Evolutionary conservation across 2,113 vertebrate species (phyloP).

Genomic region (Gasterosteus aculeatus): DNA sequence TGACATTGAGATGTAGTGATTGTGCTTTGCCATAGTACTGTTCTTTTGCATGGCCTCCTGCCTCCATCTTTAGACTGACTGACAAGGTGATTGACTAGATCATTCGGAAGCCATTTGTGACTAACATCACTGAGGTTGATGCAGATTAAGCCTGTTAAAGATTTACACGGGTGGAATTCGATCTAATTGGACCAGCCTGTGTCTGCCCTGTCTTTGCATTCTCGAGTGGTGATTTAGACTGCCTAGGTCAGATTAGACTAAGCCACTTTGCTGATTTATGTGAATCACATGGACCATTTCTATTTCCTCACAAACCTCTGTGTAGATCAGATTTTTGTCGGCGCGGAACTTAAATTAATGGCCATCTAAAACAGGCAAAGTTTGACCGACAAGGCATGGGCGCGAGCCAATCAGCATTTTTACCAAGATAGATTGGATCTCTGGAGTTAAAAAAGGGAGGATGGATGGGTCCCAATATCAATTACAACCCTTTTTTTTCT

Average conservation of each 20-base stretch:
- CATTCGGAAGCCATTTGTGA: constrained; percentile 68
- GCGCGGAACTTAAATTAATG: constrained; percentile 80
- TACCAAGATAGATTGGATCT: constrained; percentile 82
- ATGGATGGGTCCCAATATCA: constrained; percentile 82
- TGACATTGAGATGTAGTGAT: constrained; percentile 12
- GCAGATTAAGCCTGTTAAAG: constrained; percentile 73
- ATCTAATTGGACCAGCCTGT: constrained; percentile 59
- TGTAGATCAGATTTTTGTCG: constrained; percentile 81
- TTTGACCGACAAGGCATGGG: constrained; percentile 79
- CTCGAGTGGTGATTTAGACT: constrained; percentile 66
- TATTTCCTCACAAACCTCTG: constrained; percentile 68
- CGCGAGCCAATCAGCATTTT: constrained; percentile 79
- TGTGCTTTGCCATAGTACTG: constrained; percentile 30
- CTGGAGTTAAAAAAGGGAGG: constrained; percentile 76
- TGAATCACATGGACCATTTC: constrained; percentile 74
- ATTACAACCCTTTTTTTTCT: constrained; percentile 77
- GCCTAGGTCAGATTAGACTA: constrained; percentile 67
- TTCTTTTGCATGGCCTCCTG: constrained; percentile 14
- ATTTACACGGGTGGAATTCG: constrained; percentile 67
- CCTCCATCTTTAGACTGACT: constrained; percentile 43
- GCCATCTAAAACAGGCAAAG: constrained; percentile 80
- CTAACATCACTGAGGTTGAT: constrained; percentile 68
- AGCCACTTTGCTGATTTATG: constrained; percentile 77
- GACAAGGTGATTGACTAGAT: constrained; percentile 68
- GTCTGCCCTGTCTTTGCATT: constrained; percentile 56